Conservation (phyloP, 35 echinoderm and acorn worm genomes). For the Ophiothrix spiculata region DNA sequence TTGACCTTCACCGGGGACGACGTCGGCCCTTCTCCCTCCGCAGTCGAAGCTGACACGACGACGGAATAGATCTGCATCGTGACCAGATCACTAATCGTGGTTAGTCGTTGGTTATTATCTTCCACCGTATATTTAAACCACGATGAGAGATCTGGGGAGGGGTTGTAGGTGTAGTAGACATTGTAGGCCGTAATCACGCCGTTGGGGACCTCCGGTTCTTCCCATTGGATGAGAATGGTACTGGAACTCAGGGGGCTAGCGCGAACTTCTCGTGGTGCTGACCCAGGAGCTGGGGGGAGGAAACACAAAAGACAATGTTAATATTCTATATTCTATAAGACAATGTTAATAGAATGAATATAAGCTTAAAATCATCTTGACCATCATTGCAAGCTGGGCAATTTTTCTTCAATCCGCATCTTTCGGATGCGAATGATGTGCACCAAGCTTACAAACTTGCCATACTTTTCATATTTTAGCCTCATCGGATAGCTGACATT, state of each 20-base stretch:
- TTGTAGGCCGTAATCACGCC: slow-evolving; percentile 76
- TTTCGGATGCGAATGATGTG: too few species aligned
- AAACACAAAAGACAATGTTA: too few species aligned
- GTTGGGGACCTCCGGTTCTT: slow-evolving; percentile 65
- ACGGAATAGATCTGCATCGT: slow-evolving; percentile 88
- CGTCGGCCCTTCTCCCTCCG: slow-evolving; percentile 71
- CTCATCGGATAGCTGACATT: too few species aligned
- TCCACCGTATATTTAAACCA: slow-evolving; percentile 63
- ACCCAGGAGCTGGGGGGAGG: slow-evolving; percentile 77
- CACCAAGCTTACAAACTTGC: too few species aligned
- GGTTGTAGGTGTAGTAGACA: slow-evolving; percentile 84
- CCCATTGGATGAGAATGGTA: slow-evolving; percentile 91
- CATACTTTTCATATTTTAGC: too few species aligned
- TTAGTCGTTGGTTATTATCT: slow-evolving; percentile 32
- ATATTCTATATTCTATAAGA: too few species aligned
- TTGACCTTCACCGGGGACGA: slow-evolving; percentile 79
- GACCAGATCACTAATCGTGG: slow-evolving; percentile 74
- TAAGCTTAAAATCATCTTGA: neutral
- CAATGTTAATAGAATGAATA: neutral
- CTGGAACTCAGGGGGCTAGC: slow-evolving; percentile 85
- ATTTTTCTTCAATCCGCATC: too few species aligned
- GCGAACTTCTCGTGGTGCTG: slow-evolving; percentile 64
- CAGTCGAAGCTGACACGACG: slow-evolving; percentile 77
- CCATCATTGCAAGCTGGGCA: neutral
- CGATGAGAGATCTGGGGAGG: slow-evolving; percentile 41